Evolutionary conservation across 2,888 invertebrate species (phyloP), one percentile per base, ranked within the genome.

Genomic region (Microplitis deprimator): DNA sequence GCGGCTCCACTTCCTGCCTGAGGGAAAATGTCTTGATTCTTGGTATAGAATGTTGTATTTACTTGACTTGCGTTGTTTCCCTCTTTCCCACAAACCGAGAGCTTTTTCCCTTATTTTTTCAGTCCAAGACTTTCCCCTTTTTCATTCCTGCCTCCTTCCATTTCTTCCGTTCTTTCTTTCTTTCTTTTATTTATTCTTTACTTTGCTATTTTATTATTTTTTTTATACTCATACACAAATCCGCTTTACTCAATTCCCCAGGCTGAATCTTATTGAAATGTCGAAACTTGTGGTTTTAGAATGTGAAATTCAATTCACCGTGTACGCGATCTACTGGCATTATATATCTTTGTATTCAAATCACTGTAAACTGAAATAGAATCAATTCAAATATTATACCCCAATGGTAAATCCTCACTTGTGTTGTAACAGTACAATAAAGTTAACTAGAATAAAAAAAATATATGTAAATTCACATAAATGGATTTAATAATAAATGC

Each of bases 341-440:
- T 50, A 73, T 73, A 20, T 41, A 73, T 73, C 73, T 59, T 73
- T 41, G 65, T 67, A 73, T 73, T 73, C 59, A 73, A 73, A 73
- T 73, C 59, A 65, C 59, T 61, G 29, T 60, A 59, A n/a, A 73
- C 65, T 65, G 59, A 73, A 73, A 50, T 73, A 67, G 40, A 73
- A 73, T 73, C 73, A 67, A 67, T 73, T 73, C 73, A 73, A 73
- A 73, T 73, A 73, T 73, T 73, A 73, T 67, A 29, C 39, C 39
- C 6, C 17, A 59, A 50, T 8, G 50, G 73, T 59, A 73, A 73
- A 73, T 73, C 73, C 67, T 50, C 17, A 50, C 50, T 50, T 6
- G 50, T 50, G 8, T 50, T 50, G 13, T 50, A 50, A 50, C 50
- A 13, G 10, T 50, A 50, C 50, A 13, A 50, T 13, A 13, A 50